Base-by-base conservation (phyloP, 2,888 invertebrate species). In the Conus canariensis region DNA sequence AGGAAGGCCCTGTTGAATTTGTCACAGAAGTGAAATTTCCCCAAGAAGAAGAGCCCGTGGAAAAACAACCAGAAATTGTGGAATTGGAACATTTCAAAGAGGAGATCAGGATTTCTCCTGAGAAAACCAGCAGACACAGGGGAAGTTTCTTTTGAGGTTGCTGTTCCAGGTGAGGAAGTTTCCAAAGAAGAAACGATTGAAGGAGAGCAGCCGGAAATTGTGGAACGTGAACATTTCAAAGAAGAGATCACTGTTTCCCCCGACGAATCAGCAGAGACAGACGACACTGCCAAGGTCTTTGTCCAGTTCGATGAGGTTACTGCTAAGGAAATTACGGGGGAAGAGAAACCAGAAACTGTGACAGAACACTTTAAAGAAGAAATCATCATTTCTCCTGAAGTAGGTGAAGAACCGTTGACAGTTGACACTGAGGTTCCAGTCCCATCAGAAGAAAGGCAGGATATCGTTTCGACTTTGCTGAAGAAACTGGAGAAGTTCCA, bases 341-440 rank as follows among this genome's bases (percentile, higher is more conserved):
- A 64, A 89, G 85, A 83, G n/a, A 16, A 85, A 19, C 89, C 67
- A n/a, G 85, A 67, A 67, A 30, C 59, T 19, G 8, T 60, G 6
- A 19, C 64, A 77, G 90, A 92, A 90, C 82, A 64, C n/a, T 56
- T 30, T 60, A 85, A 77, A 58, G 89, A 90, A 87, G 88, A 90
- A 77, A 85, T 90, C 25, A 85, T 74, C 82, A n/a, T 89, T 80
- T 67, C 77, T 82, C 70, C 89, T 19, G 89, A 85, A 56, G 10
- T 64, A 16, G 90, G 90, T 80, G 56, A 80, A 80, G 83, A 80
- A 59, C 45, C 59, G 22, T 30, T 30, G 25, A 58, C 16, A 12
- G 16, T 88, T 58, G 70, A 85, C n/a, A 77, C 59, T 64, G 70
- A 30, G 7, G 3, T 58, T 25, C 25, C 25, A 14, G 16, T n/a